Evolutionary conservation across 2,888 invertebrate genomes (phyloP), one percentile per base, ranked within the genome.

Genomic region (Trachelus iudaicus): DNA sequence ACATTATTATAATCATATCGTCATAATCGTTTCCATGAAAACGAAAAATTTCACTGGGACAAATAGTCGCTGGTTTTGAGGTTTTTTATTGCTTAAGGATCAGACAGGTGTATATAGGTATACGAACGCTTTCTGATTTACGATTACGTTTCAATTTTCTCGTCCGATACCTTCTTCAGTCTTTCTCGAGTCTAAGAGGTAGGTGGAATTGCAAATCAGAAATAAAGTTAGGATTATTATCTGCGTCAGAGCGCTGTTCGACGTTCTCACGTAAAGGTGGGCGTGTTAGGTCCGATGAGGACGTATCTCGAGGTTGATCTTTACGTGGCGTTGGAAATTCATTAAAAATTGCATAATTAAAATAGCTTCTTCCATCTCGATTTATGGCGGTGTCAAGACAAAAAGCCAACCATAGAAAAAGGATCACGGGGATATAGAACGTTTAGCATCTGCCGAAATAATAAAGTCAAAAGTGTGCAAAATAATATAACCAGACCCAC

Each of bases 381-480:
- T 80, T 71, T 80, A 34, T 80, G 40, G 68, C 69, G 69, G 76
- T 9, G 56, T 35, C 9, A 56, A 23, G 56, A 23, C 23, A 56
- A 56, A 56, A 56, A 56, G 23, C 56, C 9, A 56, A 56, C 56
- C 56, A 23, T 56, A 56, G 71, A 34, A 33, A 34, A 71, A 71
- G 31, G 71, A 71, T 71, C 71, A 34, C 34, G 23, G 71, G 33
- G 71, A 68, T 56, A 34, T 68, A 75, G 31, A 76, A 77, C 71
- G 79, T 81, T 82, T 76, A 79, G 79, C 81, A 83, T 80, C 83
- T 81, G 81, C 81, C 81, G 56, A 81, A 81, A 81, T 80, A 79
- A 76, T 78, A 79, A 81, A 73, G 69, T 68, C 69, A 74, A 76
- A 78, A 78, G 56, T 74, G 76, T 40, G 68, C 73, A 69, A 76